A percentile compares a stretch with the other conserved stretches of the same genome.
phyloP scores from a whole-genome alignment of 2,888 invertebrate genomes.

The Chouioia cunea region DNA sequence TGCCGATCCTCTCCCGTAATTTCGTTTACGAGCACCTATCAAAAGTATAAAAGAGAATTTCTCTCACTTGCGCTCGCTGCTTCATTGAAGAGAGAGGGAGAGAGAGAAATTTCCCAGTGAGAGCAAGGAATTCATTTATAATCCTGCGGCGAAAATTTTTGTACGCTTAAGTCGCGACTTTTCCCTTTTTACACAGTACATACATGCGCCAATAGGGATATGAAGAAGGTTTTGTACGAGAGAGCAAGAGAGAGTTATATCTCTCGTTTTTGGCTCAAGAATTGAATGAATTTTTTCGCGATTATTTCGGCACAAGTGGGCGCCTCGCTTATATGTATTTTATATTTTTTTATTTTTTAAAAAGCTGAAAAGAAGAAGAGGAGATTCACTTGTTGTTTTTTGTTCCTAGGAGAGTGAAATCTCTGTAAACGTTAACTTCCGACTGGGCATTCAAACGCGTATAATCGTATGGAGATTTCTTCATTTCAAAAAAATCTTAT shows the following conservation, averaged over 20 bases:
- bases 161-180: no score
- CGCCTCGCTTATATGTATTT: no score
- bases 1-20: conserved; percentile 48
- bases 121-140: no score
- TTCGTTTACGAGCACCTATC: conserved; percentile 60
- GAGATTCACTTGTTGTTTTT: background rate
- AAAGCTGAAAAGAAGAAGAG: background rate
- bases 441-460: conserved; percentile 12
- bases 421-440: background rate
- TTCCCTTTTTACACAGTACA: no score
- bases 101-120: conserved; percentile 4
- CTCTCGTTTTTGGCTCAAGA: conserved; percentile 9
- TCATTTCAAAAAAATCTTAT: background rate
- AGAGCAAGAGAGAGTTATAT: background rate
- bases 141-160: no score
- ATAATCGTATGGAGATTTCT: conserved; percentile 14
- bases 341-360: background rate
- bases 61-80: no score
- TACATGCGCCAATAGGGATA: no score
- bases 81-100: no score
- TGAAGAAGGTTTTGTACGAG: conserved; percentile 6
- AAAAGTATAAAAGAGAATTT: conserved; percentile 54
- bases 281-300: conserved; percentile 28
- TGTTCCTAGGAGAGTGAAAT: background rate
- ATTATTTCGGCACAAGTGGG: background rate